Evolutionary conservation across 2,113 vertebrate species (phyloP), one percentile per base, ranked within the genome.

Genomic region (Spea bombifrons): DNA sequence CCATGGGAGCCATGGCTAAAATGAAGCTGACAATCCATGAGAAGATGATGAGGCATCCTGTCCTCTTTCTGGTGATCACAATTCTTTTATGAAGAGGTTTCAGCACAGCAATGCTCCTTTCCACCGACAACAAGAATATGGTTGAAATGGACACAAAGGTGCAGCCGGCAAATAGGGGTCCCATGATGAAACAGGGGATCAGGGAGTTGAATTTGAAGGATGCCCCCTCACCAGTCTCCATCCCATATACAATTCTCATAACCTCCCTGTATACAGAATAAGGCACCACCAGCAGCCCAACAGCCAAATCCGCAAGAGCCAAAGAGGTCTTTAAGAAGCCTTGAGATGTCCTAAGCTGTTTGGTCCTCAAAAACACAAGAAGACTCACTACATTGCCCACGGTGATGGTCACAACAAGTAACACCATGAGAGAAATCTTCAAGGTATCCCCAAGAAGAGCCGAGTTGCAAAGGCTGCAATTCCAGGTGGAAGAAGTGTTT

Each of bases 111-210:
- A 94, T 87, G 7, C 91, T 91, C 61, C 92, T 88, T 85, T 95
- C 93, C 63, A 94, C 71, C 0, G 92, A 92, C 88, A 95, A 89
- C 76, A 95, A 85, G 84, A 94, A 94, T 68, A 95, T 94, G 80
- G 92, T 94, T 85, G 87, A 94, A 82, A 95, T 94, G 65, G 93
- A 94, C 44, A 94, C 92, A n/a, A 94, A 94, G 7, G 93, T 94
- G 84, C 92, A 94, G 47, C 91, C 91, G 0, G 92, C 93, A 17
- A 94, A 95, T 75, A 94, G 86, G 0, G 90, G 91, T 13, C 93
- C 93, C 9, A 92, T 92, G 79, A 94, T 75, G 86, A 91, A 88
- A 87, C 94, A 94, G 59, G 92, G 91, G 72, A 91, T 88, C 13
- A 74, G 44, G 13, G 71, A 74, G 3, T 13, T 49, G 8, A 74